Evolutionary conservation across 2,888 invertebrate genomes (phyloP).

Genomic region (Prosapia bicincta): DNA sequence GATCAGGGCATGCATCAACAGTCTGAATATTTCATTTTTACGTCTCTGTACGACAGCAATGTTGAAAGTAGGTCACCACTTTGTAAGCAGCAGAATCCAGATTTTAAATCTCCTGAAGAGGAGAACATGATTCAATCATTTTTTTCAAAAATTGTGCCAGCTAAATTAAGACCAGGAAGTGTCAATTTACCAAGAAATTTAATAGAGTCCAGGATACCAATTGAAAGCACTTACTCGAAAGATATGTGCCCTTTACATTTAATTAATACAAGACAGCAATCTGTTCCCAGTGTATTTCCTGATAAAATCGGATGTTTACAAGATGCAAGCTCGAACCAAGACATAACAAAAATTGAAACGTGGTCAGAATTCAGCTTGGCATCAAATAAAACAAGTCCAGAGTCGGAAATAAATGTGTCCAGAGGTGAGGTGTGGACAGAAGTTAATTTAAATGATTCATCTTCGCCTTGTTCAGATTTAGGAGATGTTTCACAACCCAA

Average conservation of each 20-base stretch:
- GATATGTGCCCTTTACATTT: neutral
- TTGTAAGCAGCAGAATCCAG: neutral
- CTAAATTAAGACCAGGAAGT: slow-evolving; percentile 11
- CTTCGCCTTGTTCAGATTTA: slow-evolving; percentile 15
- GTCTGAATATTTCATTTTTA: slow-evolving; percentile 20
- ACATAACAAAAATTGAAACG: slow-evolving; percentile 9
- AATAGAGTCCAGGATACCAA: neutral
- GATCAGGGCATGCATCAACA: slow-evolving; percentile 19
- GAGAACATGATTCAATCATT: slow-evolving; percentile 29
- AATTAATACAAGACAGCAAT: neutral
- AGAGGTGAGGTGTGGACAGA: slow-evolving; percentile 65
- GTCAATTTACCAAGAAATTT: neutral
- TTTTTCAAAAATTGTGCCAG: slow-evolving; percentile 29
- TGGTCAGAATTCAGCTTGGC: slow-evolving; percentile 25
- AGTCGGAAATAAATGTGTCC: slow-evolving; percentile 2
- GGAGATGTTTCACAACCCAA: slow-evolving; percentile 22
- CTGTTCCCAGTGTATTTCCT: neutral
- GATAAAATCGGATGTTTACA: neutral
- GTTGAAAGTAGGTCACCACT: neutral
- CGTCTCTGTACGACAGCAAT: slow-evolving; percentile 10
- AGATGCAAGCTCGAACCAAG: neutral
- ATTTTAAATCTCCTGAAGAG: slow-evolving; percentile 14
- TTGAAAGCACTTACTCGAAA: slow-evolving; percentile 5
- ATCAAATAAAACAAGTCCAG: slow-evolving; percentile 18
- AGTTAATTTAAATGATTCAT: slow-evolving; percentile 60